phyloP scores from a whole-genome alignment of 2,797 vertebrate species.

The Rhincodon typus region DNA sequence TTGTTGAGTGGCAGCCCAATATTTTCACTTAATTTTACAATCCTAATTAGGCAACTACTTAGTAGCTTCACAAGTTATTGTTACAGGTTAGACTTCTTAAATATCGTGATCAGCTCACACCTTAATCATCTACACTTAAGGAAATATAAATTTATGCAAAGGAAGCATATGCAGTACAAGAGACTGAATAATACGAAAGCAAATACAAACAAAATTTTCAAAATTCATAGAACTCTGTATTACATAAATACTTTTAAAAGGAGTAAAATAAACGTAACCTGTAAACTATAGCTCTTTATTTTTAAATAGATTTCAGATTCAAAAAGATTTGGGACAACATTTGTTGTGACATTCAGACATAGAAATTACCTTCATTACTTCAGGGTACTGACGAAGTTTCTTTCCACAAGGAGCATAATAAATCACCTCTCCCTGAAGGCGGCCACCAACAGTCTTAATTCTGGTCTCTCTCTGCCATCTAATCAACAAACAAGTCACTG shows the following conservation, averaged over 20 bases:
- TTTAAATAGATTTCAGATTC: neutral
- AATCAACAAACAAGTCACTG: slow-evolving; percentile 34
- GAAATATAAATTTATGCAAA: neutral
- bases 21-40: neutral
- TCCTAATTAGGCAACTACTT: neutral
- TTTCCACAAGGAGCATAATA: slow-evolving; percentile 93
- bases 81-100: neutral
- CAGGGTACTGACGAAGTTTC: slow-evolving; percentile 87
- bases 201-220: neutral
- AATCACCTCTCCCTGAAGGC: slow-evolving; percentile 80
- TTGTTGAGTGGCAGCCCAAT: neutral
- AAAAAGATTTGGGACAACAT: neutral
- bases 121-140: no score
- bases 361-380: slow-evolving; percentile 81
- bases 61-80: neutral
- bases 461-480: slow-evolving; percentile 94
- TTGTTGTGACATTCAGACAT: slow-evolving; percentile 36
- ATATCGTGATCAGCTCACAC: no score
- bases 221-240: neutral
- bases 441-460: slow-evolving; percentile 72
- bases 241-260: neutral
- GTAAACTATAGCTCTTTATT: neutral
- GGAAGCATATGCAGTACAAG: neutral
- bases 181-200: neutral
- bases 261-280: neutral